Percentiles rank a stretch among this genome's conserved stretches.
Evolutionary conservation across 2,888 invertebrate species (phyloP).

Genomic region (Prionchulus punctatus): DNA sequence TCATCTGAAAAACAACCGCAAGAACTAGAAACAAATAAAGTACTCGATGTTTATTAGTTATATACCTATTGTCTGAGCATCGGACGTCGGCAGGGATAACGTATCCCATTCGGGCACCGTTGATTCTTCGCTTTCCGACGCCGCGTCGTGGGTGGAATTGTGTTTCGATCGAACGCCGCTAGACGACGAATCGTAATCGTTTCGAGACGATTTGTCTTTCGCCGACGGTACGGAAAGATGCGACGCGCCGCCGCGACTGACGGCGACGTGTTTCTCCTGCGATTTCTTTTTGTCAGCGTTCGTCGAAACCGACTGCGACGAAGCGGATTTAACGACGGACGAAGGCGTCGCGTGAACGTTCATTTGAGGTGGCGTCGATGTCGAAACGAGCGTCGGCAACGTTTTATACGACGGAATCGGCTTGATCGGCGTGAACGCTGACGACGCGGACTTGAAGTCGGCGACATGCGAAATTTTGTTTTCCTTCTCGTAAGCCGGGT

Average conservation of each 20-base stretch:
- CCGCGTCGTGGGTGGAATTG: too few species aligned
- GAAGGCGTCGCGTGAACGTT: not conserved
- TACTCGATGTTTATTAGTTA: not conserved
- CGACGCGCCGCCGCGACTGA: too few species aligned
- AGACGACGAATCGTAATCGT: too few species aligned
- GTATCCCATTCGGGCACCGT: slow-evolving; percentile 10
- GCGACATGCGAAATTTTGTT: too few species aligned
- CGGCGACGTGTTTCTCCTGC: too few species aligned
- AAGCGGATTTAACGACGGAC: not conserved
- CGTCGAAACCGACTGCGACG: not conserved
- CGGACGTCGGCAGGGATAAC: not conserved
- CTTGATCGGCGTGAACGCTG: not conserved
- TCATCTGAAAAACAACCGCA: not conserved
- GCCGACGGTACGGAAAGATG: too few species aligned
- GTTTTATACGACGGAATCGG: not conserved
- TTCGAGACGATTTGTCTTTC: too few species aligned
- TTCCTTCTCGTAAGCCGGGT: too few species aligned
- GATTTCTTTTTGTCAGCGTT: too few species aligned
- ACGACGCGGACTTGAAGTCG: too few species aligned
- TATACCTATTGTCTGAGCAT: not conserved
- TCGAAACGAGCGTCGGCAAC: not conserved
- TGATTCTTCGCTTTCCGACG: slow-evolving; percentile 12
- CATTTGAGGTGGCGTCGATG: not conserved
- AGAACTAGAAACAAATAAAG: not conserved
- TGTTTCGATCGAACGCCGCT: too few species aligned